Evolutionary conservation across 2,113 vertebrate genomes (phyloP).

Genomic region (Saguinus midas): DNA sequence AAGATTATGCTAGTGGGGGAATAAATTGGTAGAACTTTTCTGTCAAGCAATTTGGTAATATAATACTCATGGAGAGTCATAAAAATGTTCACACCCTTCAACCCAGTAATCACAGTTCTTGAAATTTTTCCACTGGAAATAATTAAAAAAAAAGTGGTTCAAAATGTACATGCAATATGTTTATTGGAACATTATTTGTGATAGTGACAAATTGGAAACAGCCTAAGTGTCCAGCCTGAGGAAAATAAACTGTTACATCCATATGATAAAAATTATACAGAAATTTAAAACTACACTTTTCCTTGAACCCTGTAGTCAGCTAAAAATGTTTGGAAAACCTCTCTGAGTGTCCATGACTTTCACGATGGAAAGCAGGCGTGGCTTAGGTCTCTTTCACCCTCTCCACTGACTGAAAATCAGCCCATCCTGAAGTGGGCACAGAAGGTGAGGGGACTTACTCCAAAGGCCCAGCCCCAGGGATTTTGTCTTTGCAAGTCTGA

Average conservation of each 20-base stretch:
- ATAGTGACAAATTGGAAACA: constrained; percentile 5
- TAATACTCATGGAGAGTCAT: neutral
- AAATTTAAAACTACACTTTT: neutral
- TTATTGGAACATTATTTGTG: neutral
- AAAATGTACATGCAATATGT: neutral
- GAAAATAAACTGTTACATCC: neutral
- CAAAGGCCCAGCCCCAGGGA: neutral
- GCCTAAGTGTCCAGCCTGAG: constrained; percentile 12
- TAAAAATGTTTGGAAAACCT: neutral
- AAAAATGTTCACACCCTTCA: constrained; percentile 27
- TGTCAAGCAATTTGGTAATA: neutral
- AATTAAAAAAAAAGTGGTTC: constrained; percentile 18
- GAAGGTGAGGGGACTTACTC: neutral
- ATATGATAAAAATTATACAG: neutral
- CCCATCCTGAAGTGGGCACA: neutral
- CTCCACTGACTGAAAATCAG: neutral
- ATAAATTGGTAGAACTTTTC: neutral
- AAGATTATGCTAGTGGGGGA: neutral
- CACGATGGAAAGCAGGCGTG: neutral
- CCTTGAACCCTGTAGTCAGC: neutral
- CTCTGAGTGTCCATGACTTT: neutral
- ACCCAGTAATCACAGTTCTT: constrained; percentile 4
- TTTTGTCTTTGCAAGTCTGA: neutral
- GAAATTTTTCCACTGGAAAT: constrained; percentile 12
- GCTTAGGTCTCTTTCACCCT: neutral